These are phyloP conservation scores for Pelodytes ibericus DNA, from an alignment of 2,797 vertebrate species.

Conservation along the genomic window DNA sequence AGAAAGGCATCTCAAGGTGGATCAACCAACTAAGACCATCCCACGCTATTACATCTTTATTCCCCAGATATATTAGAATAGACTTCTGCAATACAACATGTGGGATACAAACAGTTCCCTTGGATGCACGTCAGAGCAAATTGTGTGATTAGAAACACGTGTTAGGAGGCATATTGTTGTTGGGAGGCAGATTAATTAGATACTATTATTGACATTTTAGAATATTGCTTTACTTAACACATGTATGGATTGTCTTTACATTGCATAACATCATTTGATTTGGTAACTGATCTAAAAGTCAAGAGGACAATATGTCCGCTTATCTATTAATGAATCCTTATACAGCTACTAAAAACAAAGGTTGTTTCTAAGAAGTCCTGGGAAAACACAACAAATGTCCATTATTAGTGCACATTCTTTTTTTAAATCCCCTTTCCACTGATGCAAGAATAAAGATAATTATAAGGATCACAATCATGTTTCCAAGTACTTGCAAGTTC, in stretches of 20 bases:
- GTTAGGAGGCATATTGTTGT: not conserved
- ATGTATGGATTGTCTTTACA: not conserved
- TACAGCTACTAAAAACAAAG: no score
- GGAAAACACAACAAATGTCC: no score
- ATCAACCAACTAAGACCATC: conserved; percentile 3
- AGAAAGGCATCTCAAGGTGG: conserved; percentile 43
- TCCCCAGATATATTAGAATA: conserved; percentile 1
- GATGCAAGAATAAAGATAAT: no score
- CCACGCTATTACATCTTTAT: conserved; percentile 26
- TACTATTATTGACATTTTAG: no score
- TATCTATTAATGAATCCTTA: not conserved
- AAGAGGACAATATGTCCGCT: not conserved
- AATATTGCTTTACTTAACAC: not conserved
- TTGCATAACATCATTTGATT: not conserved
- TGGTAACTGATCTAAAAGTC: not conserved
- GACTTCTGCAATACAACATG: conserved; percentile 14
- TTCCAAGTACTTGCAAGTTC: no score
- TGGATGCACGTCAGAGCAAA: not conserved
- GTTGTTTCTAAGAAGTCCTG: no score
- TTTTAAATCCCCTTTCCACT: no score
- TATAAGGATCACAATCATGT: no score
- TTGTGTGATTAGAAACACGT: not conserved
- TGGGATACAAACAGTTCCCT: conserved; percentile 10
- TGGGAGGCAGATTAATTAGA: no score
- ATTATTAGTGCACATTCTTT: no score